phyloP scores from a whole-genome alignment of 2,888 invertebrate genomes.

The Sarcophaga carnaria region DNA sequence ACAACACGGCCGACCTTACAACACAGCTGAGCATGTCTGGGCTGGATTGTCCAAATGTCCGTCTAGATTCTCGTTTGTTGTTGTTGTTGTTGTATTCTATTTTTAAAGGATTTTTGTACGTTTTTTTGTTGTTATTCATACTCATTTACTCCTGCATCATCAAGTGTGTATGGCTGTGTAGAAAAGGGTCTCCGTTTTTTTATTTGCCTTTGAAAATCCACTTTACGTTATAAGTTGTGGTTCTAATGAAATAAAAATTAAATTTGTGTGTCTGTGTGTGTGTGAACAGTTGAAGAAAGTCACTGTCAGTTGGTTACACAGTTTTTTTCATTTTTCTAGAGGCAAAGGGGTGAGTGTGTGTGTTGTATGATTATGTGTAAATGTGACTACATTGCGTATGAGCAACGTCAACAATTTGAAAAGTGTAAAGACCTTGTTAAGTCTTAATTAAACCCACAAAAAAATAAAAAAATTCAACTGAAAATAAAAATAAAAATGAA shows the following conservation, averaged over 20 bases:
- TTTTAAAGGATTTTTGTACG: conserved; percentile 41
- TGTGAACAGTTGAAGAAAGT: conserved; percentile 36
- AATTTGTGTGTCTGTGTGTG: conserved; percentile 49
- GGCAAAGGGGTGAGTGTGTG: neutral
- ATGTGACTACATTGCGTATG: conserved; percentile 47
- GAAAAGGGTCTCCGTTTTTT: conserved; percentile 43
- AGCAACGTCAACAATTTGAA: conserved; percentile 57
- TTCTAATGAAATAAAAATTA: conserved; percentile 75
- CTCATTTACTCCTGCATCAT: conserved; percentile 3
- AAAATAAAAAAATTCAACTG: neutral
- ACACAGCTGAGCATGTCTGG: conserved; percentile 44
- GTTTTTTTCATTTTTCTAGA: too few relatives aligned
- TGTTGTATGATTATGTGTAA: neutral
- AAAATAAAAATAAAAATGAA: too few relatives aligned
- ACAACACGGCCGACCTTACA: conserved; percentile 41
- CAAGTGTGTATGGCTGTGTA: neutral
- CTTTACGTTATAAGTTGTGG: conserved; percentile 78
- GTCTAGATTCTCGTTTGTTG: conserved; percentile 30
- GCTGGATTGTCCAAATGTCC: conserved; percentile 4
- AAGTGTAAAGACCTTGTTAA: conserved; percentile 68
- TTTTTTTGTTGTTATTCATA: conserved; percentile 20
- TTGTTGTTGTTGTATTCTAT: too few relatives aligned
- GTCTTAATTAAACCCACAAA: conserved; percentile 67
- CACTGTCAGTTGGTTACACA: neutral
- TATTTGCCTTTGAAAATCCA: conserved; percentile 72